Evolutionary conservation across 1,140 invertebrate genomes (phyloP).

Genomic region (Pararge aegeria): DNA sequence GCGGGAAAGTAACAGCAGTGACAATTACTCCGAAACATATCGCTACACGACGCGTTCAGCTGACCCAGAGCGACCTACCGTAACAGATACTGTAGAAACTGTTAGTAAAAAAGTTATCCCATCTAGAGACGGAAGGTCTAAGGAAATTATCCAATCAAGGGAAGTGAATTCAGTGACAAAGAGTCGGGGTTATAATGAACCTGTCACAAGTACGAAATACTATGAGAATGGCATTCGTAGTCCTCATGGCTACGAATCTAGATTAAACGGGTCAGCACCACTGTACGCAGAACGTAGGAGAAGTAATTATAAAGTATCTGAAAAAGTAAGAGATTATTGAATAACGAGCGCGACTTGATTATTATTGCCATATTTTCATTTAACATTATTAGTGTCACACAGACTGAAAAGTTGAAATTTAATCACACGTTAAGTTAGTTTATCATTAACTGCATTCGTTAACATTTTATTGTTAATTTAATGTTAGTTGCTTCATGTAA

Average conservation of each 20-base stretch:
- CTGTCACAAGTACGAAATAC: conserved; percentile 67
- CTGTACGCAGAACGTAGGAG: conserved; percentile 65
- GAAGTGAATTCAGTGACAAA: conserved; percentile 85
- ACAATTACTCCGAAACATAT: conserved; percentile 86
- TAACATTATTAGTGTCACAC: conserved; percentile 54
- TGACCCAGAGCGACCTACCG: conserved; percentile 82
- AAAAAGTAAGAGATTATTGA: conserved; percentile 77
- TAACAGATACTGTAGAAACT: conserved; percentile 85
- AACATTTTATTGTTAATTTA: conserved; percentile 47
- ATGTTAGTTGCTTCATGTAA: conserved; percentile 63
- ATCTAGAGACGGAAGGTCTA: conserved; percentile 80
- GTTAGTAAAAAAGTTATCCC: conserved; percentile 84
- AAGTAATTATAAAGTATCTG: conserved; percentile 74
- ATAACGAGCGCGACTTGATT: conserved; percentile 17
- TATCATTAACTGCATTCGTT: conserved; percentile 45
- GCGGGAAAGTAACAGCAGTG: conserved; percentile 82
- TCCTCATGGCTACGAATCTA: conserved; percentile 60
- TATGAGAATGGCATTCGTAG: conserved; percentile 73
- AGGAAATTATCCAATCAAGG: conserved; percentile 84
- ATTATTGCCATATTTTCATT: conserved; percentile 65
- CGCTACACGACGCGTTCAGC: conserved; percentile 83
- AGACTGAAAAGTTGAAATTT: conserved; percentile 59
- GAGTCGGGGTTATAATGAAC: conserved; percentile 80
- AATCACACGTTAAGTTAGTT: conserved; percentile 50
- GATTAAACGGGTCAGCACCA: conserved; percentile 58